Base-by-base conservation (phyloP, 2,888 invertebrate species). In the Leptarthrus brevirostris region DNA sequence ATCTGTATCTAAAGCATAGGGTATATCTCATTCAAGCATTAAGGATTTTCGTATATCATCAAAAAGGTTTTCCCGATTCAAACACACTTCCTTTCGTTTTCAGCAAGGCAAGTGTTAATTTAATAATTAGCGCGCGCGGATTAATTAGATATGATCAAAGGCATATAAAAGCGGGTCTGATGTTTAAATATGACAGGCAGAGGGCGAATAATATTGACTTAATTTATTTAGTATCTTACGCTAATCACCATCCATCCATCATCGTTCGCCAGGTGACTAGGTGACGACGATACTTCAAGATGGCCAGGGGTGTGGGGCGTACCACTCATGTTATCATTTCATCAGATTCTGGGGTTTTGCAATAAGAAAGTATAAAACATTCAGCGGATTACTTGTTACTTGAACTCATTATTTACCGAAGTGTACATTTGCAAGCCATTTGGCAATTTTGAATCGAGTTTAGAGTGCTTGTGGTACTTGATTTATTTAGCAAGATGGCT, bases 91-190 rank as follows among this genome's bases (percentile, higher is more conserved):
- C 66, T 58, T 58, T 73, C 20, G 64, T 53, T 64, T 72, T 56
- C 66, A 30, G 74, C 64, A 74, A 72, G 73, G 72, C 76, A 74
- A 76, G 74, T 64, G 76, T 66, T 76, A 76, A 76, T 76, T 76
- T 66, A 74, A 74, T 76, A 74, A 74, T 76, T 76, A 74, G 66
- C 75, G 47, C 75, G 73, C 64, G 58, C 64, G 74, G 73, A 71
- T 76, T 76, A 76, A 76, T 76, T 74, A 76, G 61, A 74, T 76
- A 64, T 74, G 74, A 76, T 76, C 76, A 76, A 74, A 76, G 72
- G 74, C 72, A 72, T 26, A 72, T 72, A 64, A 47, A 72, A 74
- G 66, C 49, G 66, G 66, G 66, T 66, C 66, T 44, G 44, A 66
- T 66, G 66, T 66, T 66, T 49, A 66, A 49, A 66, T 66, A 66